Base-by-base conservation (phyloP, 2,888 invertebrate genomes). In the Clusia tigrina region DNA sequence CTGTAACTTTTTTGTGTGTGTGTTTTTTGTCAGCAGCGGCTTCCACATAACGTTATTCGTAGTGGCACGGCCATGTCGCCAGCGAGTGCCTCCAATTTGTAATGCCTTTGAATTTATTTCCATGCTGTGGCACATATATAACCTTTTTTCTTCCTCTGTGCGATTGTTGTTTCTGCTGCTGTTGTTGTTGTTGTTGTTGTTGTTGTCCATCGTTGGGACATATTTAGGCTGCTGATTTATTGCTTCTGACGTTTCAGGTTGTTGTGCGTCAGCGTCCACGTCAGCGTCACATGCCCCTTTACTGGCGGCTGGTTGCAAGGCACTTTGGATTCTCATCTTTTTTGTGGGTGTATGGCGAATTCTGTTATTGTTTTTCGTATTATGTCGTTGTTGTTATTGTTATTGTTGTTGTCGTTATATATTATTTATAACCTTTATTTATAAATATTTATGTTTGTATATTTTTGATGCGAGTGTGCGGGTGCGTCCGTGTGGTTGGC, bases 191-290 rank as follows among this genome's bases (percentile, higher is more conserved):
- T 12, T 37, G 12, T 10, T 22, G 25, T 54, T 32, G 37, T 22
- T n/a, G 51, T 20, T 15, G 53, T 55, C 42, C 20, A 18, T 3
- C 37, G 37, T 15, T 54, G 54, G 62, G 53, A 65, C 60, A 66
- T 67, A 67, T 71, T 67, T 68, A 67, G 65, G 62, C 68, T 66
- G 69, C 71, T 78, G 77, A 77, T 77, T 78, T 77, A 77, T 77
- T 74, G 74, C 73, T 72, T 72, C 70, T 75, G 77, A 75, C 78
- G 71, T 75, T 72, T 71, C 69, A 48, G 51, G 55, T 48, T 61
- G 20, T 60, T 42, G 26, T 55, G 54, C 42, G 46, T 60, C 57
- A 25, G n/a, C n/a, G n/a, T n/a, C n/a, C n/a, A n/a, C n/a, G n/a
- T n/a, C n/a, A 15, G 17, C 53, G 37, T 58, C 46, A 17, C 26